Evolutionary conservation across 2,797 vertebrate genomes (phyloP).

Genomic region (Buphagus erythrorhynchus): DNA sequence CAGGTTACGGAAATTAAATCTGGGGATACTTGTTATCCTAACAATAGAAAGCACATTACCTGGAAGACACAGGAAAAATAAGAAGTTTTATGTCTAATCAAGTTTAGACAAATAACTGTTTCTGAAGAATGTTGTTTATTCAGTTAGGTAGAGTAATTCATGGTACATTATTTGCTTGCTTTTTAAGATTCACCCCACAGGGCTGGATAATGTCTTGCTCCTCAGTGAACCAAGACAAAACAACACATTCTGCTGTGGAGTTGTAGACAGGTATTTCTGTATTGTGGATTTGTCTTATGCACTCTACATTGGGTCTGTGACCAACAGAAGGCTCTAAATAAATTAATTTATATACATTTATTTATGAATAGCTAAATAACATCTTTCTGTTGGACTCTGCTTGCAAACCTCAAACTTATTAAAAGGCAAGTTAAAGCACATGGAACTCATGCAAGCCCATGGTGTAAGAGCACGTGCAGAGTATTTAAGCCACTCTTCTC

Average conservation of each 20-base stretch:
- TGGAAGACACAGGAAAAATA: background rate
- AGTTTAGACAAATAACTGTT: background rate
- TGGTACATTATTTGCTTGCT: background rate
- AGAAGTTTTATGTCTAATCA: background rate
- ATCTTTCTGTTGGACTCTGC: background rate
- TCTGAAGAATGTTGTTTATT: background rate
- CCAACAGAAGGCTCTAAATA: background rate
- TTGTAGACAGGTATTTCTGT: background rate
- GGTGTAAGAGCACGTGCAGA: fast-evolving
- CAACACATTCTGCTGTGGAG: background rate
- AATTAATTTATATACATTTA: background rate
- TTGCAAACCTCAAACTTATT: slow-evolving; percentile 14
- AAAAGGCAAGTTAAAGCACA: slow-evolving; percentile 18
- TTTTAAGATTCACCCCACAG: background rate
- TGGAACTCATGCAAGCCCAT: background rate
- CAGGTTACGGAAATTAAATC: slow-evolving; percentile 53
- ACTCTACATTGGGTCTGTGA: background rate
- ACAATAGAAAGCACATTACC: background rate
- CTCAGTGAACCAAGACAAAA: background rate
- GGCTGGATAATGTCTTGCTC: background rate
- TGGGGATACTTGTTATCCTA: background rate
- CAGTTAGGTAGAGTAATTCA: background rate
- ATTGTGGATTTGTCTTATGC: background rate
- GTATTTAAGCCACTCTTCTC: background rate
- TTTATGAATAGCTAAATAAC: background rate